phyloP scores from a whole-genome alignment of 2,113 vertebrate genomes.

The Sterna hirundo region DNA sequence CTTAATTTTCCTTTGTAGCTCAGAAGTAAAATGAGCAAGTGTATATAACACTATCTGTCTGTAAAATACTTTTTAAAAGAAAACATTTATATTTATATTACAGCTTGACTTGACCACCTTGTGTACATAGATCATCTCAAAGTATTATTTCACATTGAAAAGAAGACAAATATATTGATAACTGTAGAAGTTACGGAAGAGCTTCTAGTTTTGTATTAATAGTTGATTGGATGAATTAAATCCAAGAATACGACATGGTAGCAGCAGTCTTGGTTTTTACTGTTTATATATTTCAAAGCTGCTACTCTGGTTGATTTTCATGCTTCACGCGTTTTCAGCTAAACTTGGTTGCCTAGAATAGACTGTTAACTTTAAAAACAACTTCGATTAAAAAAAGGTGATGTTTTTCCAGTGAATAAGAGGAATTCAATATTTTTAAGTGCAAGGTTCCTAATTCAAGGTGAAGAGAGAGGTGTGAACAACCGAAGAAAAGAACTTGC shows the following conservation, averaged over 20 bases:
- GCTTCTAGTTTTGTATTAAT: slow-evolving; percentile 93
- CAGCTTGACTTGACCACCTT: slow-evolving; percentile 88
- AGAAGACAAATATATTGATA: slow-evolving; percentile 87
- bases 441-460: slow-evolving; percentile 75
- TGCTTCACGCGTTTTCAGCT: slow-evolving; percentile 62
- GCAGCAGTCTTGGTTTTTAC: slow-evolving; percentile 71
- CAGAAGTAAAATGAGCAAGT: slow-evolving; percentile 82
- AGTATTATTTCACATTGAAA: slow-evolving; percentile 99
- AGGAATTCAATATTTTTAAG: slow-evolving; percentile 58
- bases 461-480: slow-evolving; percentile 80
- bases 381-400: slow-evolving; percentile 70
- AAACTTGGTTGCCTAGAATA: slow-evolving; percentile 72
- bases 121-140: slow-evolving; percentile 94
- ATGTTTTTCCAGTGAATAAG: slow-evolving; percentile 57
- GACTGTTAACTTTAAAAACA: slow-evolving; percentile 86
- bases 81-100: slow-evolving; percentile 90
- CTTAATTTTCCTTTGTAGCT: slow-evolving; percentile 57
- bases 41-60: slow-evolving; percentile 84
- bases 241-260: slow-evolving; percentile 52
- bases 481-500: slow-evolving; percentile 91
- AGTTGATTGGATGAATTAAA: slow-evolving; percentile 70
- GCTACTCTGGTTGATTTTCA: slow-evolving; percentile 67
- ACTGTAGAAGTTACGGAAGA: slow-evolving; percentile 87
- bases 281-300: slow-evolving; percentile 71
- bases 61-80: slow-evolving; percentile 78